phyloP scores from a whole-genome alignment of 2,888 invertebrate species.

The Nomada lathburiana region DNA sequence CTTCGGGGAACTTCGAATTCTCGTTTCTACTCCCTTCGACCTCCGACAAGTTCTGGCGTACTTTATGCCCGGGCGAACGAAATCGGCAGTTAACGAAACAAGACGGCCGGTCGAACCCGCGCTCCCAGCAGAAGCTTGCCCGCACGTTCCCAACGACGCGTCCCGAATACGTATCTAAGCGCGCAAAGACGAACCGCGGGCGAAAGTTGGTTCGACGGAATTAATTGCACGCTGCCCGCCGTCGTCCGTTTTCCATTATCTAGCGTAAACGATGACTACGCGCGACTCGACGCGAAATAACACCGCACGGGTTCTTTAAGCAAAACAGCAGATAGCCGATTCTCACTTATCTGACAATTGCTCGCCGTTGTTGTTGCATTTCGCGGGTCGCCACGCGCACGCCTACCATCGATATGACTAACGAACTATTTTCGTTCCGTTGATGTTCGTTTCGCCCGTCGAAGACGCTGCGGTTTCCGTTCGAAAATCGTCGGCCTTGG shows the following conservation, averaged over 20 bases:
- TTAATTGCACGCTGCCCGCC: constrained; percentile 29
- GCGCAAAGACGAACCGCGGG: neutral
- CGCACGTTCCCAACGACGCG: neutral
- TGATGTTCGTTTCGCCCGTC: neutral
- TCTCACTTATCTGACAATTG: constrained; percentile 34
- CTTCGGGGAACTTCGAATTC: neutral
- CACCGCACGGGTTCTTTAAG: neutral
- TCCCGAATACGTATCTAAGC: neutral
- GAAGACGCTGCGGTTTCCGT: neutral
- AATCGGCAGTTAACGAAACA: neutral
- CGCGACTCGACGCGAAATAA: neutral
- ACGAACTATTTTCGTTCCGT: constrained; percentile 40
- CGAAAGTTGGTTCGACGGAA: constrained; percentile 23
- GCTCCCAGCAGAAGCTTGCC: neutral
- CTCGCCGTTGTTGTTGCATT: constrained; percentile 14
- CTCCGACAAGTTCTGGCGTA: neutral
- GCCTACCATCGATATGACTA: constrained; percentile 53
- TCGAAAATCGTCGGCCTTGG: constrained; percentile 17
- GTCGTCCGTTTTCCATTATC: constrained; percentile 46
- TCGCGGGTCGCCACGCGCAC: constrained; percentile 16
- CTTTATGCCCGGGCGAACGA: neutral
- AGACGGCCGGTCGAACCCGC: neutral
- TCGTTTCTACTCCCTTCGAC: neutral
- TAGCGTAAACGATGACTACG: constrained; percentile 1
- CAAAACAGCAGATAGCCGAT: neutral